Base-by-base conservation (phyloP, 2,888 invertebrate genomes). In the Campopleginae sp. region DNA sequence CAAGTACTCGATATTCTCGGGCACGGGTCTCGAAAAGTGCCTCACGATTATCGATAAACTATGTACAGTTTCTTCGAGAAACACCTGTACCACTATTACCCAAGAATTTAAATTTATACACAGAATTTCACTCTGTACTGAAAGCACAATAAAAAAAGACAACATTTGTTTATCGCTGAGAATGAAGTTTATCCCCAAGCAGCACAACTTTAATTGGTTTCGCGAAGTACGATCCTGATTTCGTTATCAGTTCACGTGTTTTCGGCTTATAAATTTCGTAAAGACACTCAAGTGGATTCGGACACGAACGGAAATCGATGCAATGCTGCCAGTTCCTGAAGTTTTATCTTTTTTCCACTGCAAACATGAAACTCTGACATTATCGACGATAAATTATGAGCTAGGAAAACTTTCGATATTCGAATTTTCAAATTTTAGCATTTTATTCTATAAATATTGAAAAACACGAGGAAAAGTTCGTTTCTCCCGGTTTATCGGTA, bases 1-100 rank as follows among this genome's bases (percentile, higher is more conserved):
- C 84, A 86, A 74, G 63, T n/a, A 12, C 48, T 27, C 68, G 65
- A 71, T 61, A 27, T 61, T 77, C 81, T 48, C 27, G 46, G 38
- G 31, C 23, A 19, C 17, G 48, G 51, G 31, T 46, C 68, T 58
- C 68, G 46, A 70, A 75, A 84, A 77, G 23, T 63, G 31, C 48
- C n/a, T 46, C 54, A 74, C 54, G 54, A 76, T 84, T 84, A 80
- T 80, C 83, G 70, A 76, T 84, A 75, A 76, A 80, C 71, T 76
- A 54, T 80, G 63, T 70, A 75, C 70, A 63, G 79, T 42, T 80
- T 75, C 58, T 23, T 68, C 1, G 17, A 66, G 58, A 78, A 82
- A 58, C 82, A 78, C 66, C 65, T 82, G 76, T 51, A 48, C n/a
- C 1, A 31, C 46, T 31, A 48, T 70, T 70, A 23, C n/a, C 31